Evolutionary conservation across 2,797 vertebrate genomes (phyloP), one percentile per base, ranked within the genome.

Genomic region (Pristis pectinata): DNA sequence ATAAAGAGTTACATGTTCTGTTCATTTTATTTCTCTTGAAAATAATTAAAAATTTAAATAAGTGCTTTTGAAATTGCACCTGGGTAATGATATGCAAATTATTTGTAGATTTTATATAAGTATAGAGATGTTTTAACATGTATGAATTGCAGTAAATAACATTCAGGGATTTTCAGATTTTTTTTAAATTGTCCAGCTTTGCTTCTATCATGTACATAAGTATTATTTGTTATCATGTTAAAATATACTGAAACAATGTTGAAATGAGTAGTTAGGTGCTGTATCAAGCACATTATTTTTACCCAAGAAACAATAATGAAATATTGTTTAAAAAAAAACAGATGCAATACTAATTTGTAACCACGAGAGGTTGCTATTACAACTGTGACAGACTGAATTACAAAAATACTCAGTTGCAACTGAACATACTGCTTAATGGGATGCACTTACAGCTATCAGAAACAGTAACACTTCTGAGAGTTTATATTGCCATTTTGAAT

Each of bases 41-140:
- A 37, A 85, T 15, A 4, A 85, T 41, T 91, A 37, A 64, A 37
- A 41, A 22, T 37, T 13, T 56, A 56, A 56, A 27, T 13, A 24
- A 85, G 24, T 56, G 27, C 37, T 91, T 67, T 91, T 91, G 87
- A 91, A 91, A 67, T 91, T 91, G n/a, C 34, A 91, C n/a, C 87
- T 67, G 7, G 61, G 59, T 67, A 67, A 91, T 89, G 34, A 64
- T 91, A 91, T 91, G 87, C 61, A 91, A 64, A 61, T 56, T 89
- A 89, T 17, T 61, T 89, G 85, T 64, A 59, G 22, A 91, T 91
- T 91, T 91, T 91, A 64, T 53, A 91, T 64, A 67, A 64, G n/a
- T 67, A 67, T 67, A 91, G 59, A 91, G 61, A 91, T 22, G 64
- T 91, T 67, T 91, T 91, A 91, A n/a, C 59, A n/a, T 91, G 53